Evolutionary conservation across 2,113 vertebrate species (phyloP).

Genomic region (Pionites leucogaster): DNA sequence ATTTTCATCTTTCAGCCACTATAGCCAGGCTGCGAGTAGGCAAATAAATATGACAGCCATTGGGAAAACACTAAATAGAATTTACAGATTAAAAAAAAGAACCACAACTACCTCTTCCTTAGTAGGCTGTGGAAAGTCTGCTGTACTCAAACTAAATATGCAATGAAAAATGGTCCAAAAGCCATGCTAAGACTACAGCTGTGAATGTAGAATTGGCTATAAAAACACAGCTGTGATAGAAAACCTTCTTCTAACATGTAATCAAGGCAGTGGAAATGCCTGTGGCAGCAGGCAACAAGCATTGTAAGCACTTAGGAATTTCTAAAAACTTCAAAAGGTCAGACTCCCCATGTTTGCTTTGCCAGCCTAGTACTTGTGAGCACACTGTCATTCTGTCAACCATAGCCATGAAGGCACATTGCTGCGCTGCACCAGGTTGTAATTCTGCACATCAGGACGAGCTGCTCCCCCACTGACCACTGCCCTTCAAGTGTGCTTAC

Average conservation of each 20-base stretch:
- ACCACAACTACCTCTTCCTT: background rate
- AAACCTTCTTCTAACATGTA: background rate
- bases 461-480: background rate
- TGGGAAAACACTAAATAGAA: background rate
- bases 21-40: background rate
- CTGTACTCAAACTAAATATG: background rate
- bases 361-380: background rate
- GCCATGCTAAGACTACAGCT: background rate
- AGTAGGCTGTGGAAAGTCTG: background rate
- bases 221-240: background rate
- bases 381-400: too few relatives aligned
- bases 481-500: background rate
- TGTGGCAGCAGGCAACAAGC: background rate
- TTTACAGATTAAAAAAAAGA: background rate
- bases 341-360: background rate
- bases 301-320: background rate
- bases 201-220: background rate
- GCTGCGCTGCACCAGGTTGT: background rate
- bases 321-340: background rate
- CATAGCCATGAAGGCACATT: background rate
- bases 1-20: background rate
- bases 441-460: background rate
- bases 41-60: background rate
- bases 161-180: background rate
- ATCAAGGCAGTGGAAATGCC: background rate